These are phyloP conservation scores for Piscicola geometra DNA, from an alignment of 2,888 invertebrate species.

Conservation along the genomic window DNA sequence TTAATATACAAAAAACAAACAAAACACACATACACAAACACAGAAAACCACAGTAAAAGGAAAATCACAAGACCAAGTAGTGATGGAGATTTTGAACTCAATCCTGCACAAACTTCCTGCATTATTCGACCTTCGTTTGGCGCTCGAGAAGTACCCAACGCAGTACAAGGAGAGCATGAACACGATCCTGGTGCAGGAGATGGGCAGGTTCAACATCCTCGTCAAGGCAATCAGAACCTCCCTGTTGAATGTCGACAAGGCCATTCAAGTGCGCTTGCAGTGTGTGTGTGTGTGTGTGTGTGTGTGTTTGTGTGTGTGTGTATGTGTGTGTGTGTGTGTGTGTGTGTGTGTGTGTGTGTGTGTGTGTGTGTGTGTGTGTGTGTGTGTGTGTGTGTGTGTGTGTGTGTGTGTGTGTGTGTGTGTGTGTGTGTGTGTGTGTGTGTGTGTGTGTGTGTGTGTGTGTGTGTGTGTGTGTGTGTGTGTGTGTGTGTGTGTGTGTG, in stretches of 20 bases:
- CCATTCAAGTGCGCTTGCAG: conserved; percentile 52
- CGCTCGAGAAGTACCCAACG: conserved; percentile 55
- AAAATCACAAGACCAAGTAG: conserved; percentile 72
- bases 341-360: no score
- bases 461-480: no score
- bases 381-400: no score
- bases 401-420: no score
- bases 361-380: no score
- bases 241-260: conserved; percentile 55
- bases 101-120: conserved; percentile 63
- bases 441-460: no score
- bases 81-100: conserved; percentile 73
- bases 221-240: conserved; percentile 51
- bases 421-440: no score
- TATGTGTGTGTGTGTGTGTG: no score
- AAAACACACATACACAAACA: no score
- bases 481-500: no score
- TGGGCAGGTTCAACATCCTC: conserved; percentile 57
- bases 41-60: conserved; percentile 56
- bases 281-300: not conserved
- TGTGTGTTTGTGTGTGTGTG: no score
- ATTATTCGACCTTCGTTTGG: conserved; percentile 55
- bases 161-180: conserved; percentile 57
- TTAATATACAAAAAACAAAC: no score
- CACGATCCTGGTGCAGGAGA: conserved; percentile 58